Base-by-base conservation (phyloP, 2,113 vertebrate genomes). In the Scomber scombrus region DNA sequence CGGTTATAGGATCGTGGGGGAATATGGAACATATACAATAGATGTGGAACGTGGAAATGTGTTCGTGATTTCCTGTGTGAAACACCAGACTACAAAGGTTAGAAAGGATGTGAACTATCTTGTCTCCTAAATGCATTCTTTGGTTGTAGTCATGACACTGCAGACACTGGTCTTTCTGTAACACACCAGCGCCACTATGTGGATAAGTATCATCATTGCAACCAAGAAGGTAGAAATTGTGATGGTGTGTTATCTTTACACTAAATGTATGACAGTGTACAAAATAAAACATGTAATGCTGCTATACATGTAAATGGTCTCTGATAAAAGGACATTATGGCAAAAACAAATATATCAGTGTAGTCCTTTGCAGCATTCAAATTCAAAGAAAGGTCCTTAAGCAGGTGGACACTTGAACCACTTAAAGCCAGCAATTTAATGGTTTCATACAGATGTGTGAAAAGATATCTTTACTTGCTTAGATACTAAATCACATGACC, bases 121-220 rank as follows among this genome's bases (percentile, higher is more conserved):
- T 84, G 80, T 55, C 55, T 43, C 19, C 13, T 16, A 18, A 14
- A 11, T 10, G 10, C 15, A 2, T 8, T 2, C 64, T 79, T 83
- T 74, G 80, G 46, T 67, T 77, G 54, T 56, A 9, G 7, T 61
- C 14, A 23, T 67, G 64, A 63, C 58, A 62, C 46, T 14, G 8
- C 31, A 71, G 43, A 45, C 65, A 12, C 16, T 16, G 1, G 2
- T n/a, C 6, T 43, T 34, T 63, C 1, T 54, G 19, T 14, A 23
- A 66, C 10, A 31, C 79, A 82, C 16, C 4, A 80, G 73, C 77
- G 76, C 69, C 81, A 23, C 66, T 0, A 0, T 66, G 81, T 1
- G 88, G 77, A 34, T 61, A 6, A 18, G 0, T 3, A 0, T 2
- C 0, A 34, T 47, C 50, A 85, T 18, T 88, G 55, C 72, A 70